Conservation (phyloP, 2,888 invertebrate genomes). For the Macrosiphum euphorbiae region DNA sequence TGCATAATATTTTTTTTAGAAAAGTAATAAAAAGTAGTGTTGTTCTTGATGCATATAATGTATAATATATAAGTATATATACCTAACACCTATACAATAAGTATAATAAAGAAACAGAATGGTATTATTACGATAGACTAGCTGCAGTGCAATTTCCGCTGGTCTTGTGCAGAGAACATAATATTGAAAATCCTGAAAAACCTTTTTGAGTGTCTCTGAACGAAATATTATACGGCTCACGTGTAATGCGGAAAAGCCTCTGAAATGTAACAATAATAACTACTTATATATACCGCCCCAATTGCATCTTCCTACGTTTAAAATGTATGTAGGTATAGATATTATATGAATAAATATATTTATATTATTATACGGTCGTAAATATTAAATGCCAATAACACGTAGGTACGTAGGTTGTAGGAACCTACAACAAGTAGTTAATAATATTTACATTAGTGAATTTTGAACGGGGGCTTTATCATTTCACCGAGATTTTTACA, state of each 20-base stretch:
- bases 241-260: background rate
- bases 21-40: conserved; percentile 55
- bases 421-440: background rate
- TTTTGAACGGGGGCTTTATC: background rate
- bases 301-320: background rate
- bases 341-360: background rate
- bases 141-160: conserved; percentile 31
- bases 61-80: background rate
- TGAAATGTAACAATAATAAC: conserved; percentile 8
- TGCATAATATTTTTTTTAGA: conserved; percentile 56
- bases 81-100: background rate
- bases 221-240: conserved; percentile 14
- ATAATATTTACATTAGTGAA: background rate
- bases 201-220: background rate
- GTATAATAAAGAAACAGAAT: background rate
- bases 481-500: background rate
- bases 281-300: background rate
- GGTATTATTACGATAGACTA: conserved; percentile 5
- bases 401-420: background rate
- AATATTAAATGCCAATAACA: background rate
- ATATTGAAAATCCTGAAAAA: conserved; percentile 34
- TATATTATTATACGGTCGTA: background rate
- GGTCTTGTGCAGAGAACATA: background rate
- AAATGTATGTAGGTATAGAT: background rate
- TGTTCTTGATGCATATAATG: background rate